These are phyloP conservation scores for Agapornis roseicollis DNA, from an alignment of 2,113 vertebrate genomes.

Conservation along the genomic window DNA sequence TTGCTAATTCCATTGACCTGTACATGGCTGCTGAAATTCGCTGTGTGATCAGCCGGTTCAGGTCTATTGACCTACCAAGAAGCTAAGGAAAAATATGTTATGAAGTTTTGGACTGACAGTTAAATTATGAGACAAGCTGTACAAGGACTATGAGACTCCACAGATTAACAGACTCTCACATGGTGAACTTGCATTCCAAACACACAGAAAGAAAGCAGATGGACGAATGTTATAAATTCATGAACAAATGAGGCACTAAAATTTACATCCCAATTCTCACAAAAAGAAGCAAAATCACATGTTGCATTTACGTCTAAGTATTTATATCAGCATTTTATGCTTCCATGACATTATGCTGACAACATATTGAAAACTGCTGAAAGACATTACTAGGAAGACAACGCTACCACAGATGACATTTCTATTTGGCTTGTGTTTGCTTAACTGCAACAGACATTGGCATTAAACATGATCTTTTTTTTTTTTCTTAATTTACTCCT, in stretches of 20 bases:
- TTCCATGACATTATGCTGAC: not conserved
- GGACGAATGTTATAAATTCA: not conserved
- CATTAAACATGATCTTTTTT: not conserved
- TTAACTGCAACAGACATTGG: not conserved
- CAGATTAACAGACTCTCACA: not conserved
- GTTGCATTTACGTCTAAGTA: not conserved
- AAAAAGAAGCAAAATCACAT: not conserved
- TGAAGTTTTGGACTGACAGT: not conserved
- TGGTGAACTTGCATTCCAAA: not conserved
- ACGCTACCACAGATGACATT: not conserved
- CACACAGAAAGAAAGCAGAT: not conserved
- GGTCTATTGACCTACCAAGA: constrained; percentile 86
- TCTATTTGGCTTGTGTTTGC: not conserved
- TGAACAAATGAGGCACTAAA: not conserved
- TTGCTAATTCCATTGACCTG: constrained; percentile 85
- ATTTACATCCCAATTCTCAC: not conserved
- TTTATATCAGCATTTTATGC: not conserved
- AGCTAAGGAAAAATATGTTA: constrained; percentile 68
- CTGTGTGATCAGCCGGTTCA: constrained; percentile 88
- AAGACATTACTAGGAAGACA: not conserved
- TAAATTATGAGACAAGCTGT: not conserved
- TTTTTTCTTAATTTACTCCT: not conserved
- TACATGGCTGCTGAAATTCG: constrained; percentile 85
- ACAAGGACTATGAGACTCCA: not conserved
- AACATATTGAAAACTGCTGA: not conserved